A percentile compares a stretch with the other conserved stretches of the same genome.
These are phyloP conservation scores for Melanogrammus aeglefinus DNA, from an alignment of 2,797 vertebrate genomes.

Conservation along the genomic window DNA sequence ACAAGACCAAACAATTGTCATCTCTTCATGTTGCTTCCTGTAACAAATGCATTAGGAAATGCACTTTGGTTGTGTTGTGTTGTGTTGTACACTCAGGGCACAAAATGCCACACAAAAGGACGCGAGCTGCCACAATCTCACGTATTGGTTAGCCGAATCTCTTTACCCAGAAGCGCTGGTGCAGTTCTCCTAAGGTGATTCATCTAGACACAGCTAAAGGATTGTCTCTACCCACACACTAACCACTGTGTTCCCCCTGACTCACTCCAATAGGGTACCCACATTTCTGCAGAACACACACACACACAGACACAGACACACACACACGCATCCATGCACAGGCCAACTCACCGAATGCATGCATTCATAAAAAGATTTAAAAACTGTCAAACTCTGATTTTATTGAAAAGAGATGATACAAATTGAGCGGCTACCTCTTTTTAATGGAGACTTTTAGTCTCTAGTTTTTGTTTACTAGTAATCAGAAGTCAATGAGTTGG, in stretches of 20 bases:
- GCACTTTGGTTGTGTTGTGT: slow-evolving; percentile 13
- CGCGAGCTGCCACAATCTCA: slow-evolving; percentile 65
- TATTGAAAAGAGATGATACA: not conserved
- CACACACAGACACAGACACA: slow-evolving; percentile 10
- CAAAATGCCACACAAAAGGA: slow-evolving; percentile 62
- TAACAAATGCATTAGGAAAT: not conserved
- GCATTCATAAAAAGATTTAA: slow-evolving; percentile 37
- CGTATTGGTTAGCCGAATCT: slow-evolving; percentile 68
- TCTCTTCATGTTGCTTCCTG: slow-evolving; percentile 4
- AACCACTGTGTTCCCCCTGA: slow-evolving; percentile 60
- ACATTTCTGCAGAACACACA: slow-evolving; percentile 21
- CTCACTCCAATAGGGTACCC: slow-evolving; percentile 45
- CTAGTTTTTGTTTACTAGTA: too few species aligned
- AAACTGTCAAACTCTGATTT: slow-evolving; percentile 35
- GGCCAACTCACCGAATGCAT: slow-evolving; percentile 8
- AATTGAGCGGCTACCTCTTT: slow-evolving; percentile 19
- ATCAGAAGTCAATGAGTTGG: too few species aligned
- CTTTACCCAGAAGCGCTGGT: slow-evolving; percentile 69
- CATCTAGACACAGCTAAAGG: slow-evolving; percentile 56
- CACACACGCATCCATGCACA: slow-evolving; percentile 9
- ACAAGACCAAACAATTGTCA: not conserved
- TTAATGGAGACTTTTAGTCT: slow-evolving; percentile 21
- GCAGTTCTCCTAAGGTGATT: slow-evolving; percentile 71
- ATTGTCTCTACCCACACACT: slow-evolving; percentile 61
- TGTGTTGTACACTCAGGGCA: slow-evolving; percentile 7